Conservation (phyloP, 2,113 vertebrate genomes). For the Paramormyrops kingsleyae region DNA sequence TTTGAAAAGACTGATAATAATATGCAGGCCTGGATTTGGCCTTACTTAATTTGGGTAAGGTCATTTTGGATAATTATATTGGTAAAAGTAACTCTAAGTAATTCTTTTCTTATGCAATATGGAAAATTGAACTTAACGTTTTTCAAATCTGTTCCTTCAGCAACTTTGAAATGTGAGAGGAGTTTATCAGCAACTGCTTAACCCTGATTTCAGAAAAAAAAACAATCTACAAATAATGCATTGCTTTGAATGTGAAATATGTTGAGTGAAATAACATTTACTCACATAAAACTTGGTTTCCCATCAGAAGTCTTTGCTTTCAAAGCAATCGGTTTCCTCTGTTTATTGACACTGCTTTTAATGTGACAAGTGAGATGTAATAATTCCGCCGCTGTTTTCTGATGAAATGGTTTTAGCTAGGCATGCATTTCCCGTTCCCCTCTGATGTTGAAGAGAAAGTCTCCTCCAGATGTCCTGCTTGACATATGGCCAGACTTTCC, state of each 20-base stretch:
- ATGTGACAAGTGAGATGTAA: conserved; percentile 65
- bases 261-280: not conserved
- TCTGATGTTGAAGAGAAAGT: conserved; percentile 69
- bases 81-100: not conserved
- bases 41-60: not conserved
- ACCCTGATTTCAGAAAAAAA: not conserved
- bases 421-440: conserved; percentile 73
- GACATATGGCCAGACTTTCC: conserved; percentile 65
- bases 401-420: conserved; percentile 63
- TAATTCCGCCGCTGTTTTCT: conserved; percentile 53
- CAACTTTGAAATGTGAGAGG: not conserved
- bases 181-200: not conserved
- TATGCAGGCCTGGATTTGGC: not conserved
- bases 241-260: conserved; percentile 5
- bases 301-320: conserved; percentile 57
- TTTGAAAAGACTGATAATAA: not conserved
- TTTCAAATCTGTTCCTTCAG: not conserved
- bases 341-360: conserved; percentile 69
- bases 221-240: not conserved
- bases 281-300: conserved; percentile 49
- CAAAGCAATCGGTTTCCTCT: conserved; percentile 58
- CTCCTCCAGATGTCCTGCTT: conserved; percentile 70
- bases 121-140: not conserved
- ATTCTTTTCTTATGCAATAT: not conserved
- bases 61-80: not conserved